Evolutionary conservation across 2,888 invertebrate genomes (phyloP).

Genomic region (Meiosimyza platycephala): DNA sequence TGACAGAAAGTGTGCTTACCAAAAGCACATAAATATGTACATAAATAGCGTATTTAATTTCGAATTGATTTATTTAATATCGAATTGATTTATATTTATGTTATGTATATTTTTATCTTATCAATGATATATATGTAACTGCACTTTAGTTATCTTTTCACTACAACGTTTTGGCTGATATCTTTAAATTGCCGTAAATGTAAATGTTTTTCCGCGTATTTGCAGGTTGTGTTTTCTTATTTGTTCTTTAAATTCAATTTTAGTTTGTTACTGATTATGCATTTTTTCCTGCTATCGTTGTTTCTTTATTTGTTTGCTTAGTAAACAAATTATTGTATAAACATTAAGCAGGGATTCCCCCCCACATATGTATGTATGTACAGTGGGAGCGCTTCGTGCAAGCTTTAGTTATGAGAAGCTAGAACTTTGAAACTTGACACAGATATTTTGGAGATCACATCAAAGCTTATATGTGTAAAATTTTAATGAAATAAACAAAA

Average conservation of each 20-base stretch:
- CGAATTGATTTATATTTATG: no score
- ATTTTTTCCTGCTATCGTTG: constrained; percentile 38
- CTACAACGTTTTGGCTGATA: constrained; percentile 28
- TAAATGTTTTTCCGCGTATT: constrained; percentile 22
- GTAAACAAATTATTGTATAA: constrained; percentile 48
- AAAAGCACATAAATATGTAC: no score
- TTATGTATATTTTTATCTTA: not conserved
- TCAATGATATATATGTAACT: not conserved
- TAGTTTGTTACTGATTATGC: constrained; percentile 46
- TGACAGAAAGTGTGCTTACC: no score
- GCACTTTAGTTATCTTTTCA: constrained; percentile 3
- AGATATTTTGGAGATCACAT: no score
- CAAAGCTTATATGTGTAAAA: no score
- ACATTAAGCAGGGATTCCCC: constrained; percentile 58
- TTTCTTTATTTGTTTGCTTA: constrained; percentile 39
- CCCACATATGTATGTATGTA: constrained; percentile 23
- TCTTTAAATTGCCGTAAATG: not conserved
- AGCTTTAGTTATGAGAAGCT: no score
- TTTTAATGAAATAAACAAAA: no score
- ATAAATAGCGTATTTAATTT: no score
- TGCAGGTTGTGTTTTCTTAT: constrained; percentile 35
- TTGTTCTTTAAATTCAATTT: constrained; percentile 30
- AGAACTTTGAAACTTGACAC: no score
- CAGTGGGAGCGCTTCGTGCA: not conserved
- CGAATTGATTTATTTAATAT: no score